phyloP scores from a whole-genome alignment of 23 tunicate species.

The Botrylloides violaceus region DNA sequence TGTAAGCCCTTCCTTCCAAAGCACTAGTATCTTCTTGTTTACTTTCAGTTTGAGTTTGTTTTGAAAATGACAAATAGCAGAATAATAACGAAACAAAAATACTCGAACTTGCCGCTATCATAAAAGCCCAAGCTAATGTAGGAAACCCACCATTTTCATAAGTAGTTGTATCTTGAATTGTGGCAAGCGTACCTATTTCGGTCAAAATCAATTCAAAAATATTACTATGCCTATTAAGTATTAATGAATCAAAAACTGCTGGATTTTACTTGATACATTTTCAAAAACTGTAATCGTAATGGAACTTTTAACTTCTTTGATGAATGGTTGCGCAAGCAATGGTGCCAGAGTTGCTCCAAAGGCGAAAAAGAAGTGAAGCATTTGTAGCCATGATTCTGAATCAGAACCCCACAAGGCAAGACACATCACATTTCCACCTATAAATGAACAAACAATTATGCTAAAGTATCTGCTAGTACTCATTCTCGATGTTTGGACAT shows the following conservation, averaged over 20 bases:
- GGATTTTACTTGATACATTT: too few relatives aligned
- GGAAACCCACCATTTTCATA: conserved; percentile 14
- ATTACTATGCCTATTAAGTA: too few relatives aligned
- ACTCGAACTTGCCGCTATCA: conserved; percentile 20
- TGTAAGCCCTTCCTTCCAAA: conserved; percentile 45
- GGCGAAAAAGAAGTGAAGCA: conserved; percentile 73
- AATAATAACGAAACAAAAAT: conserved; percentile 30
- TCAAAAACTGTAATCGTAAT: too few relatives aligned
- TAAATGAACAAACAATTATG: not conserved
- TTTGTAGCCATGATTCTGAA: conserved; percentile 72
- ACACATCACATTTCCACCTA: conserved; percentile 89
- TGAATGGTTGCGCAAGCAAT: conserved; percentile 55
- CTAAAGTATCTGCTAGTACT: too few relatives aligned
- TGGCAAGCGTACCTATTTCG: not conserved
- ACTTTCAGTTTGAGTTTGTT: conserved; percentile 9
- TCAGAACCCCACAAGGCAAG: conserved; percentile 61
- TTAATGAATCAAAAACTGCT: too few relatives aligned
- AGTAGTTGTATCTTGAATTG: not conserved
- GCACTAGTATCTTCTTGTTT: conserved; percentile 50
- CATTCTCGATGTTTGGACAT: too few relatives aligned
- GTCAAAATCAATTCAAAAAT: too few relatives aligned
- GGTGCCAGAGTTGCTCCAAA: conserved; percentile 67
- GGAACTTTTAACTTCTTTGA: conserved; percentile 35
- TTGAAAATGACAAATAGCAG: conserved; percentile 29
- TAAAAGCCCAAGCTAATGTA: conserved; percentile 46